Percentiles rank a stretch among this genome's conserved stretches.
Evolutionary conservation across 1,140 invertebrate genomes (phyloP).

Genomic region (Hycleus cichorii): DNA sequence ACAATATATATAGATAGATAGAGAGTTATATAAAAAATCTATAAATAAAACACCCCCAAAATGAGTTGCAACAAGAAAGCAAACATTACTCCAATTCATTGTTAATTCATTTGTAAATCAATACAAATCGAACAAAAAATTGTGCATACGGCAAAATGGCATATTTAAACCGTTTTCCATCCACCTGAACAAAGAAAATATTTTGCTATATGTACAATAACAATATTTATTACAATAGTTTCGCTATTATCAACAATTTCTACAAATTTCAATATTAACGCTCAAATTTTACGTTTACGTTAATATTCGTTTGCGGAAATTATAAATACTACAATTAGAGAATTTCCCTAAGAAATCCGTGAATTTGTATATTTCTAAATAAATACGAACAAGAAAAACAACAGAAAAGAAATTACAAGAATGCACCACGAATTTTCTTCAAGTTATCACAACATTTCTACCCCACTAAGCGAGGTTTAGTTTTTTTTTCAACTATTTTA

Average conservation of each 20-base stretch:
- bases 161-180: neutral
- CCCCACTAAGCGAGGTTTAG: too few relatives aligned
- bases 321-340: too few relatives aligned
- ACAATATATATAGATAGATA: too few relatives aligned
- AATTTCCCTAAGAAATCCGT: too few relatives aligned
- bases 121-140: neutral
- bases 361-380: too few relatives aligned
- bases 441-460: neutral
- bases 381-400: too few relatives aligned
- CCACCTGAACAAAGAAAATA: neutral
- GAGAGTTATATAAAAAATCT: too few relatives aligned
- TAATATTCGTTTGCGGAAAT: too few relatives aligned
- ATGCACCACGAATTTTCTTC: constrained; percentile 16
- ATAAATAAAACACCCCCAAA: neutral
- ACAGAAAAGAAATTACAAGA: constrained; percentile 15
- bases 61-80: constrained; percentile 7
- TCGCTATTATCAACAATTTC: constrained; percentile 22
- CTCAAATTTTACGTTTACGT: too few relatives aligned
- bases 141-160: constrained; percentile 25
- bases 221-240: constrained; percentile 15
- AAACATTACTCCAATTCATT: neutral
- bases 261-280: constrained; percentile 2
- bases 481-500: neutral
- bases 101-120: neutral
- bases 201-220: constrained; percentile 27